These are phyloP conservation scores for Diglossa cyanea DNA, from an alignment of 2,797 vertebrate species.

Conservation along the genomic window DNA sequence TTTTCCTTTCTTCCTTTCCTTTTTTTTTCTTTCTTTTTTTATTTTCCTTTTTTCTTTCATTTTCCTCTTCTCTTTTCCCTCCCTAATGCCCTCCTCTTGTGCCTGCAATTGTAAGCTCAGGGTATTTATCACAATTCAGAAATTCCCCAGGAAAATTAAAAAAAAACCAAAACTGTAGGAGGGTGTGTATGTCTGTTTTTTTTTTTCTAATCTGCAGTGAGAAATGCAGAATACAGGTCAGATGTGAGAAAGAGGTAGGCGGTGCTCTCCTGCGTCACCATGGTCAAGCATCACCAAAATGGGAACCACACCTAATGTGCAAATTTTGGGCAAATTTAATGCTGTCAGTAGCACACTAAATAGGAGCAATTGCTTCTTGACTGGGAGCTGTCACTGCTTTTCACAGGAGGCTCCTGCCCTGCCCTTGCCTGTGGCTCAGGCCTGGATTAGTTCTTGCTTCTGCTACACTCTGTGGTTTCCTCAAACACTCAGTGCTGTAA, in stretches of 20 bases:
- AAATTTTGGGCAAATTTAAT: not conserved
- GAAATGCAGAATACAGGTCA: not conserved
- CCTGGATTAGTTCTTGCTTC: not conserved
- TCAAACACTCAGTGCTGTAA: not conserved
- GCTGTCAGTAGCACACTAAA: not conserved
- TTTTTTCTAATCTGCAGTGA: not conserved
- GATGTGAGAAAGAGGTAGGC: not conserved
- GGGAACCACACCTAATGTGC: not conserved
- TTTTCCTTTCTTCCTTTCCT: not conserved
- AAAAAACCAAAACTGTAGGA: rapidly evolving
- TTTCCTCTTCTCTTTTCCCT: not conserved
- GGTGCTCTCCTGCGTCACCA: not conserved
- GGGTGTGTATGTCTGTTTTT: too few relatives aligned
- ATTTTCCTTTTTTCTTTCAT: rapidly evolving
- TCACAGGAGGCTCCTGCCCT: not conserved
- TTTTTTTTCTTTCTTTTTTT: not conserved
- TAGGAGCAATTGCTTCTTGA: rapidly evolving
- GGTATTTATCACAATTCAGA: not conserved
- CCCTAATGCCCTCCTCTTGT: not conserved
- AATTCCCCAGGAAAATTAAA: not conserved
- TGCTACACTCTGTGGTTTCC: not conserved
- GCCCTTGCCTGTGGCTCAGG: rapidly evolving
- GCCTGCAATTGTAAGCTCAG: not conserved
- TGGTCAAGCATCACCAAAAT: not conserved
- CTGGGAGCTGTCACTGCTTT: not conserved